Evolutionary conservation across 2,888 invertebrate genomes (phyloP), one percentile per base, ranked within the genome.

Genomic region (Osmoderma eremita): DNA sequence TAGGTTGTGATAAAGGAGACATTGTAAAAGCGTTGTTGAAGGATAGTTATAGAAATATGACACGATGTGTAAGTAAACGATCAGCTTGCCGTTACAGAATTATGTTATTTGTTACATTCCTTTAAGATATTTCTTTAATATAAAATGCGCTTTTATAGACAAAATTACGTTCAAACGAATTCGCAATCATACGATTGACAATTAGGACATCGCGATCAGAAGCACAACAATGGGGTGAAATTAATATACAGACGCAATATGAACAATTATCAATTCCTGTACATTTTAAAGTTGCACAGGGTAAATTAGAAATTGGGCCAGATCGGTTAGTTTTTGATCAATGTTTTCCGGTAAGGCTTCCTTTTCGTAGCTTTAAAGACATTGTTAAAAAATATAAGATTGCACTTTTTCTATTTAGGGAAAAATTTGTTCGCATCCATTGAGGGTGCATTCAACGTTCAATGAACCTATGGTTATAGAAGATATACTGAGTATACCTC

Each of bases 391-490:
- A 45, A 17, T 67, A n/a, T 68, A 6, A 10, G 6, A 4, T 30
- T 30, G 30, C 30, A 6, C 2, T 8, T 30, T 30, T 30, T 30
- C 6, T 30, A 30, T 45, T 67, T 81, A 93, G 92, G 93, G 91
- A 71, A 93, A 91, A 81, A 86, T 91, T 72, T 92, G 92, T 77
- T 86, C 87, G 56, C 89, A 91, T 75, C 90, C 91, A 74, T 84
- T 97, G 68, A 88, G 90, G 78, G 87, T 96, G 70, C 90, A 92
- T 77, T 95, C 93, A 75, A 90, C 90, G 3, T 95, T 95, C 84
- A 84, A 88, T 72, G 88, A 91, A 75, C 86, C 89, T 58, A 93
- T 97, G 92, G 88, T 89, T 71, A 89, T 96, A 50, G 86, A 88
- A 64, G 82, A 86, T 70, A 86, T 93, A 45, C 81, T 88, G 71